Conservation (phyloP, 2,888 invertebrate genomes). For the Nematopogon swammerdamellus region DNA sequence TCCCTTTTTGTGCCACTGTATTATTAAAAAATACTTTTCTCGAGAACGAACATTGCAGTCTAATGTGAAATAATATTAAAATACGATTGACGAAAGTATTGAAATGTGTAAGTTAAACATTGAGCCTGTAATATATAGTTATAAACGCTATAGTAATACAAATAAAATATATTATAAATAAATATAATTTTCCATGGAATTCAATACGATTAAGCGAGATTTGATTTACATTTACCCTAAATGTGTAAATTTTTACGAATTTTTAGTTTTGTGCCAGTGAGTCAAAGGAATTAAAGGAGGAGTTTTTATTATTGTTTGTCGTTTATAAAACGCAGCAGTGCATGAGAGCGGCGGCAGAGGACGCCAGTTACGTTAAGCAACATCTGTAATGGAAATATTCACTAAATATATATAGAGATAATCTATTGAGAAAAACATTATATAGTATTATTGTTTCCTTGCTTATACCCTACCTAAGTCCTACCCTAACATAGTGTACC, state of each 20-base stretch:
- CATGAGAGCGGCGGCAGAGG: background rate
- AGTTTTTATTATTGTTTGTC: background rate
- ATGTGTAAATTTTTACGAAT: slow-evolving; percentile 14
- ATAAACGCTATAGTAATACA: slow-evolving; percentile 49
- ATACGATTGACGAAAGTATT: slow-evolving; percentile 48
- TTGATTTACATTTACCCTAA: slow-evolving; percentile 10
- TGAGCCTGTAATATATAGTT: slow-evolving; percentile 53
- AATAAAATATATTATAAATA: slow-evolving; percentile 54
- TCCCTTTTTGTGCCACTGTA: background rate
- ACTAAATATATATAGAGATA: slow-evolving; percentile 52
- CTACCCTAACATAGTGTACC: too few species aligned
- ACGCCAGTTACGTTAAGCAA: slow-evolving; percentile 14
- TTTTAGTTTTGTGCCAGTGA: slow-evolving; percentile 9
- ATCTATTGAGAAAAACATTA: slow-evolving; percentile 45
- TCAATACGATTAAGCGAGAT: slow-evolving; percentile 39
- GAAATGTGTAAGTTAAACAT: slow-evolving; percentile 37
- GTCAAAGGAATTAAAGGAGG: background rate
- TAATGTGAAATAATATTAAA: slow-evolving; percentile 21
- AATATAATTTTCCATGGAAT: slow-evolving; percentile 57
- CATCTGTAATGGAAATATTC: slow-evolving; percentile 53
- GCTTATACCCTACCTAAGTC: background rate
- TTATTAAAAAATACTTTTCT: background rate
- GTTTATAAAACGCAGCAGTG: background rate
- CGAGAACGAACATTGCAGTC: background rate
- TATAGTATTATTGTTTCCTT: slow-evolving; percentile 1